These are phyloP conservation scores for Sesia apiformis DNA, from an alignment of 2,888 invertebrate species.

Conservation along the genomic window DNA sequence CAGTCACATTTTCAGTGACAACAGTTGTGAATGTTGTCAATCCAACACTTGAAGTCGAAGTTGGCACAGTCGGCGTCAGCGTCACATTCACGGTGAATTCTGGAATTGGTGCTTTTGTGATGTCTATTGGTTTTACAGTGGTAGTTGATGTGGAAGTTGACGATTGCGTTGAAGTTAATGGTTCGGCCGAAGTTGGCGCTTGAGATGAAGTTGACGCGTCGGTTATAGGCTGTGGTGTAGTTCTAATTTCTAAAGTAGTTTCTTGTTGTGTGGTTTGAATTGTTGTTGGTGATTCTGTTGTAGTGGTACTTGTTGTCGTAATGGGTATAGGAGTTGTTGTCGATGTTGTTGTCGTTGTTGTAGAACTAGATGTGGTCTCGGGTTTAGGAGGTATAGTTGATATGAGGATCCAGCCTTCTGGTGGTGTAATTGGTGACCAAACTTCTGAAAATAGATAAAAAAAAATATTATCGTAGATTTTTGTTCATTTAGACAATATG, in stretches of 20 bases:
- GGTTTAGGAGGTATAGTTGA: slow-evolving; percentile 49
- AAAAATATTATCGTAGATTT: neutral
- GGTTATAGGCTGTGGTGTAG: neutral
- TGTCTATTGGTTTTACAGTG: slow-evolving; percentile 2
- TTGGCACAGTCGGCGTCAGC: slow-evolving; percentile 36
- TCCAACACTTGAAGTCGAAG: slow-evolving; percentile 32
- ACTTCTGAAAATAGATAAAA: slow-evolving; percentile 50
- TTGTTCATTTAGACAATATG: no score
- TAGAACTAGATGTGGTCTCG: slow-evolving; percentile 27
- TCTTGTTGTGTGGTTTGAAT: slow-evolving; percentile 40
- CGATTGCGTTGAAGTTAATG: slow-evolving; percentile 10
- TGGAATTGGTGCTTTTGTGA: slow-evolving; percentile 17
- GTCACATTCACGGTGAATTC: slow-evolving; percentile 59
- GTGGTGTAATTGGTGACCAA: slow-evolving; percentile 78
- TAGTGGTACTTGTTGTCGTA: slow-evolving; percentile 9
- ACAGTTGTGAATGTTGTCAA: slow-evolving; percentile 29
- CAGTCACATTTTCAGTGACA: slow-evolving; percentile 22
- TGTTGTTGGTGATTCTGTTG: slow-evolving; percentile 19
- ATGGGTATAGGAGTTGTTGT: slow-evolving; percentile 9
- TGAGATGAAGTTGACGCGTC: slow-evolving; percentile 9
- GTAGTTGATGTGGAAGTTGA: slow-evolving; percentile 1
- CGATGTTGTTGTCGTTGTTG: slow-evolving; percentile 15
- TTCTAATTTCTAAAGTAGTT: slow-evolving; percentile 30
- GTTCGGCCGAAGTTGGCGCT: slow-evolving; percentile 7
- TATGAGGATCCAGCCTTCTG: slow-evolving; percentile 78